Percentiles rank a stretch among this genome's conserved stretches.
These are phyloP conservation scores for Synodontis membranacea DNA, from an alignment of 2,113 vertebrate species.

Conservation along the genomic window DNA sequence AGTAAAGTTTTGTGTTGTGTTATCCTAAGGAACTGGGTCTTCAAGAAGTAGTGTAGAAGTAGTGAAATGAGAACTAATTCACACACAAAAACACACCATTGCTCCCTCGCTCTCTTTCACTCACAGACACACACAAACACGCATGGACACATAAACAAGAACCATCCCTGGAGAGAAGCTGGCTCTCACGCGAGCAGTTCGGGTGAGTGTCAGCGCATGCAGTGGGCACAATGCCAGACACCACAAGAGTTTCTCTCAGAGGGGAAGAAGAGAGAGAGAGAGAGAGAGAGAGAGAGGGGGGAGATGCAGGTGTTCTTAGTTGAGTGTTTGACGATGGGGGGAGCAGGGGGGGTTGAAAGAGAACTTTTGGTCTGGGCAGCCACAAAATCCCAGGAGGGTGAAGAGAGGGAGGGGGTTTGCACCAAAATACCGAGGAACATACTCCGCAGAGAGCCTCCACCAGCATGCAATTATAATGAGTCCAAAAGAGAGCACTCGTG, in stretches of 20 bases:
- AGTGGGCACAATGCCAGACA: slow-evolving; percentile 40
- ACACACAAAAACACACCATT: slow-evolving; percentile 33
- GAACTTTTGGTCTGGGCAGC: slow-evolving; percentile 35
- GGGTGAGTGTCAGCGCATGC: slow-evolving; percentile 44
- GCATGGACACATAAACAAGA: slow-evolving; percentile 35
- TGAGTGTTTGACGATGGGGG: slow-evolving; percentile 33
- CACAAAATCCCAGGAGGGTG: slow-evolving; percentile 69
- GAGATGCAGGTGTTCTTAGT: slow-evolving; percentile 63
- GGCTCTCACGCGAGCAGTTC: slow-evolving; percentile 51
- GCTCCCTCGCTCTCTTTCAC: slow-evolving; percentile 17
- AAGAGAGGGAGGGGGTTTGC: slow-evolving; percentile 70
- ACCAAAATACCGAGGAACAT: slow-evolving; percentile 49
- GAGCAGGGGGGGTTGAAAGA: slow-evolving; percentile 38
- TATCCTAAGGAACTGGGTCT: background rate
- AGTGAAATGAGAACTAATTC: slow-evolving; percentile 27
- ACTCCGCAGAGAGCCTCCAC: slow-evolving; percentile 13
- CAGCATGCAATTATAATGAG: slow-evolving; percentile 38
- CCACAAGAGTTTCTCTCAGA: slow-evolving; percentile 38
- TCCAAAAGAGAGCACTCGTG: slow-evolving; percentile 29
- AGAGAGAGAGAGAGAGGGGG: slow-evolving; percentile 10
- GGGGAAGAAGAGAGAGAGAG: slow-evolving; percentile 9
- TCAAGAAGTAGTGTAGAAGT: slow-evolving; percentile 2
- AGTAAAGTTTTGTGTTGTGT: background rate
- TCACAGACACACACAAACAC: slow-evolving; percentile 18
- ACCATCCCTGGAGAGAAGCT: slow-evolving; percentile 58